Conservation (phyloP, 2,797 vertebrate genomes). For the Gallirallus australis region DNA sequence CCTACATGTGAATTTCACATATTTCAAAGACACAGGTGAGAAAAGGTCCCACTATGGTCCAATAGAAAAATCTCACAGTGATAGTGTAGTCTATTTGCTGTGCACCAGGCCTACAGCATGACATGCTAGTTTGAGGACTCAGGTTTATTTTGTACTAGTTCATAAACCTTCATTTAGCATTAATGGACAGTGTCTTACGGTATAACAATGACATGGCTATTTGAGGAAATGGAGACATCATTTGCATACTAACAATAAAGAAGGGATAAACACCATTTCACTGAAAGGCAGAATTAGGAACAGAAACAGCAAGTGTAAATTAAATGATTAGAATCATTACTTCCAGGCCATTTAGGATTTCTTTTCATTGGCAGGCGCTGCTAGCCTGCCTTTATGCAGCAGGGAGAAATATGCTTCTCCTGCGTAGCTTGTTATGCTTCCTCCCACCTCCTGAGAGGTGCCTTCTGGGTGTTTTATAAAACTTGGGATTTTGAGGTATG, state of each 20-base stretch:
- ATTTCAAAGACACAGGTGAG: not conserved
- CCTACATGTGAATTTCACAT: not conserved
- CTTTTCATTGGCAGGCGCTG: slow-evolving; percentile 4
- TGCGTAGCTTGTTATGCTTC: not conserved
- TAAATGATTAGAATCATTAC: slow-evolving; percentile 57
- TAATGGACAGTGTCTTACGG: not conserved
- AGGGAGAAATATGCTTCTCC: not conserved
- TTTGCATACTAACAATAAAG: slow-evolving; percentile 51
- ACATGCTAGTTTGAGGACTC: not conserved
- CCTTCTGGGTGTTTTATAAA: not conserved
- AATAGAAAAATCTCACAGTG: not conserved
- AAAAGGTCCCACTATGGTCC: not conserved
- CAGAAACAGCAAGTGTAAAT: slow-evolving; percentile 48
- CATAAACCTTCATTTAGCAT: not conserved
- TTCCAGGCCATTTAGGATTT: slow-evolving; percentile 40
- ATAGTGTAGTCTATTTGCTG: not conserved
- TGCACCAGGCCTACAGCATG: not conserved
- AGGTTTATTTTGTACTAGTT: slow-evolving; percentile 19
- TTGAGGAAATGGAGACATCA: not conserved
- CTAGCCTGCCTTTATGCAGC: not conserved
- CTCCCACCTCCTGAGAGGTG: not conserved
- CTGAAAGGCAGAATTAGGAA: slow-evolving; percentile 38
- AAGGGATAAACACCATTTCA: slow-evolving; percentile 45
- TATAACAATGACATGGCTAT: not conserved
- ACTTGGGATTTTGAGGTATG: not conserved